Evolutionary conservation across 2,797 vertebrate species (phyloP).

Genomic region (Argya squamiceps): DNA sequence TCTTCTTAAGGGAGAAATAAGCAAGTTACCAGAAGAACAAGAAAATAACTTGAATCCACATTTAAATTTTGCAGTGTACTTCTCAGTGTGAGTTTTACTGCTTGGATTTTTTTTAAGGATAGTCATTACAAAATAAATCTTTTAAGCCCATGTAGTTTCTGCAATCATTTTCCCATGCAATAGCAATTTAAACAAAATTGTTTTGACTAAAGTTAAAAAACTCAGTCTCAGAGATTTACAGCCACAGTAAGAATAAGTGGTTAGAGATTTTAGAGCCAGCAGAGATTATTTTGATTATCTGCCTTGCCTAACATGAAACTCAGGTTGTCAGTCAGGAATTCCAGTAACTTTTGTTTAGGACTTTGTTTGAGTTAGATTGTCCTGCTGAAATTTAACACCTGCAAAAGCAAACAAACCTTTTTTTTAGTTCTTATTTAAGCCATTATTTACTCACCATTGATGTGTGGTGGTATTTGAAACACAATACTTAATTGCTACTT

Average conservation of each 20-base stretch:
- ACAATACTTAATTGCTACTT: slow-evolving; percentile 49
- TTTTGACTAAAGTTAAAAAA: neutral
- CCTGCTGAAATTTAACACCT: slow-evolving; percentile 59
- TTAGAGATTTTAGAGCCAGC: neutral
- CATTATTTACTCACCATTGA: slow-evolving; percentile 26
- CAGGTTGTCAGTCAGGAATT: slow-evolving; percentile 21
- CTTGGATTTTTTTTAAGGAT: neutral
- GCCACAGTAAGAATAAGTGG: neutral
- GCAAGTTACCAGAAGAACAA: neutral
- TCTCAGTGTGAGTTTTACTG: neutral
- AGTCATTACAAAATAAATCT: neutral
- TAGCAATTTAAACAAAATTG: neutral
- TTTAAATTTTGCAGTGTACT: neutral
- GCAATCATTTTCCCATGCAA: neutral
- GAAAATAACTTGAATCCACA: neutral
- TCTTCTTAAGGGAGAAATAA: neutral
- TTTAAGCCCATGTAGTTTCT: neutral
- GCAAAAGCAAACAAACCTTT: slow-evolving; percentile 44
- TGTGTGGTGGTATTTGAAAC: slow-evolving; percentile 46
- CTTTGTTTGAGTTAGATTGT: slow-evolving; percentile 59
- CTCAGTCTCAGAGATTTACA: neutral
- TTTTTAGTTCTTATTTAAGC: slow-evolving; percentile 47
- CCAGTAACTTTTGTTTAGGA: slow-evolving; percentile 45
- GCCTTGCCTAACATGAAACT: slow-evolving; percentile 40
- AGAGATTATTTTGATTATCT: slow-evolving; percentile 27